phyloP scores from a whole-genome alignment of 2,888 invertebrate genomes.

The Tridacna gigas region DNA sequence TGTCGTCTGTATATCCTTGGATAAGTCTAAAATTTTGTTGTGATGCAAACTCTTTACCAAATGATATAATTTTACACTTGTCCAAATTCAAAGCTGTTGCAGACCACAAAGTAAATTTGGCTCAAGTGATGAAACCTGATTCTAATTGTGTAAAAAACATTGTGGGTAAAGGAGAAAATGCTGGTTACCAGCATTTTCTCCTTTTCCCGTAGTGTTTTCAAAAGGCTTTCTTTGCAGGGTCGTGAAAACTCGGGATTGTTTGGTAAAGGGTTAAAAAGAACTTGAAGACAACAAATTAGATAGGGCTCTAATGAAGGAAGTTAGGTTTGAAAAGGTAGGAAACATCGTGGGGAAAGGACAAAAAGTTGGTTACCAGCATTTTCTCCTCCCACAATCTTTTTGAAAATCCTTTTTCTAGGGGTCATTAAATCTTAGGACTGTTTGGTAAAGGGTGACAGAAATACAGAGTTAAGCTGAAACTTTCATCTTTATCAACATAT shows the following conservation, averaged over 20 bases:
- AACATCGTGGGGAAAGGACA: neutral
- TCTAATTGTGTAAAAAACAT: neutral
- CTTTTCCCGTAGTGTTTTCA: neutral
- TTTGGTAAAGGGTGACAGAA: too few relatives aligned
- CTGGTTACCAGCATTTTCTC: neutral
- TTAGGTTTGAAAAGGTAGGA: too few relatives aligned
- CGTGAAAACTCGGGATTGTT: neutral
- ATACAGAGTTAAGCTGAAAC: too few relatives aligned
- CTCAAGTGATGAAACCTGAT: too few relatives aligned
- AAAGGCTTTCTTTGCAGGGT: neutral
- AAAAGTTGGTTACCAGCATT: neutral
- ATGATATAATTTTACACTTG: neutral
- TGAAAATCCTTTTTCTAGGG: too few relatives aligned
- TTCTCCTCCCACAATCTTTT: neutral
- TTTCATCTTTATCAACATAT: too few relatives aligned
- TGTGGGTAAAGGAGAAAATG: neutral
- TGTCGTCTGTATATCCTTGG: too few relatives aligned
- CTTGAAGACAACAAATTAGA: neutral
- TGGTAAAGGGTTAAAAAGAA: neutral
- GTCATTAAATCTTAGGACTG: too few relatives aligned
- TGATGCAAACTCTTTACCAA: neutral
- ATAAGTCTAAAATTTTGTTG: too few relatives aligned
- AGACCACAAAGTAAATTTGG: too few relatives aligned
- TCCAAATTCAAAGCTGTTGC: neutral
- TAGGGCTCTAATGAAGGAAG: too few relatives aligned